Conservation (phyloP, 2,888 invertebrate genomes). For the Antitype chi region DNA sequence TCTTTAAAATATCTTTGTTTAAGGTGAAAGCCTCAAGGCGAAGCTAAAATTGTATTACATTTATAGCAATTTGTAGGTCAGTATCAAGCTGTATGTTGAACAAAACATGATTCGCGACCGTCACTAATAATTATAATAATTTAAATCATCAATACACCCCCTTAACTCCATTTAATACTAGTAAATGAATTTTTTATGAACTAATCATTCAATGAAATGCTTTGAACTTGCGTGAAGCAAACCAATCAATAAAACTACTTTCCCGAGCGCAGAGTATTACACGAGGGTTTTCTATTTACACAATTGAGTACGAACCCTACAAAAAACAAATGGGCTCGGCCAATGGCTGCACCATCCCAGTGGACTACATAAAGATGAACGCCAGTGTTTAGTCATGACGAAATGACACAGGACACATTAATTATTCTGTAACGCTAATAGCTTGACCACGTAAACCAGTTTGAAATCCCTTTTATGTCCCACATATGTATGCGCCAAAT, state of each 20-base stretch:
- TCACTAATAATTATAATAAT: too few relatives aligned
- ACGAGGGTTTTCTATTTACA: conserved; percentile 40
- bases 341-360: conserved; percentile 50
- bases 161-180: too few relatives aligned
- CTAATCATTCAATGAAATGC: too few relatives aligned
- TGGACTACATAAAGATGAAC: conserved; percentile 53
- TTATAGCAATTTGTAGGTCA: too few relatives aligned
- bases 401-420: conserved; percentile 59
- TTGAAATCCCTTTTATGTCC: conserved; percentile 56
- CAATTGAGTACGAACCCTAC: conserved; percentile 39
- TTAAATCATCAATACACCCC: too few relatives aligned
- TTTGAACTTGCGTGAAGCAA: neutral
- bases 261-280: neutral
- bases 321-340: conserved; percentile 53
- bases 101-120: too few relatives aligned
- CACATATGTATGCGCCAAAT: conserved; percentile 41
- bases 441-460: conserved; percentile 57
- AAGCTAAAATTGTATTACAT: too few relatives aligned
- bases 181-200: too few relatives aligned
- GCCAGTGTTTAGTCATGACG: conserved; percentile 51
- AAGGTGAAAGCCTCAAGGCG: too few relatives aligned
- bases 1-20: neutral
- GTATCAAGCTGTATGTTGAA: too few relatives aligned
- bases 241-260: conserved; percentile 36
- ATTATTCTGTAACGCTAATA: conserved; percentile 65